Base-by-base conservation (phyloP, 2,888 invertebrate genomes). In the Linhomoeus sp. region DNA sequence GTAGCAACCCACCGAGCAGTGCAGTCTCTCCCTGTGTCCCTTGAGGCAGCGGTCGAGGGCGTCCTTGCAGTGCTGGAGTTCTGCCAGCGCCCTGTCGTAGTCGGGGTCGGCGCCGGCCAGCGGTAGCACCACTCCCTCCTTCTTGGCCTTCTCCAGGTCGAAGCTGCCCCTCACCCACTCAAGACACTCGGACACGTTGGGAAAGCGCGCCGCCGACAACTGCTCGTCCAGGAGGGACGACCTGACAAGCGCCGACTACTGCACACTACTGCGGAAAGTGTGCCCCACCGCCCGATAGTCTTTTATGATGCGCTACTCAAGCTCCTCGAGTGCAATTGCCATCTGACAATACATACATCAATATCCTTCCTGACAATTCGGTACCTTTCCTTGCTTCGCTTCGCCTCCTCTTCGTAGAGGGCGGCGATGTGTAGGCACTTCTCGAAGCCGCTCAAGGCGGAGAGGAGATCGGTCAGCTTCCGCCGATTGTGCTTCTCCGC, bases 81-180 rank as follows among this genome's bases (percentile, higher is more conserved):
- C 73, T 20, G 68, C 60, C 47, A 79, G 62, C 0, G 78, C 77
- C 25, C 68, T 67, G 67, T 97, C 94, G 63, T 83, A 97, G 53
- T 87, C 86, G 0, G 69, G 66, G 63, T 87, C 85, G 0, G 85
- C 78, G 0, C 86, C 87, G 25, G 67, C 67, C 39, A 63, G 1
- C 2, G 97, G 94, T 3, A 85, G 75, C 26, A 97, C 86, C 46
- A 78, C 78, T 0, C 97, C 97, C 56, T 80, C 79, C 61, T 80
- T 79, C 58, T 78, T 76, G 0, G 94, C 94, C 49, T 66, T 64
- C n/a, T 64, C 62, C 47, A 84, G 84, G 67, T 97, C 79, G 66
- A 97, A 37, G 37, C 37, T 19, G 37, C 17, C 3, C 37, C 37
- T 5, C 3, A 41, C 46, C 45, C 41, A 47, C 35, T 36, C 43